phyloP scores from a whole-genome alignment of 2,888 invertebrate genomes.

The Abscondita cerata region DNA sequence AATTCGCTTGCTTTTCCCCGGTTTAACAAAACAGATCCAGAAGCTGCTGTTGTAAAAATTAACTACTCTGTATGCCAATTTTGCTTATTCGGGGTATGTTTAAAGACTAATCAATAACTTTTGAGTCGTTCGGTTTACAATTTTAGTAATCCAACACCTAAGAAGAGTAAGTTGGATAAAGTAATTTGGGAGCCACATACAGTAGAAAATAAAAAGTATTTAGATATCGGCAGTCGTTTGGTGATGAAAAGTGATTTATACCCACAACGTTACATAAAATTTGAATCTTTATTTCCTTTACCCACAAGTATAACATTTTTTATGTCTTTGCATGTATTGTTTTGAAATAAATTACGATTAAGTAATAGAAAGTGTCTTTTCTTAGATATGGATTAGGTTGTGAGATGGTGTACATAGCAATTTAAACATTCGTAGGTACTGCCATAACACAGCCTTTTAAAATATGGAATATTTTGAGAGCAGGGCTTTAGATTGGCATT shows the following conservation, averaged over 20 bases:
- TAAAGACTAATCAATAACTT: too few relatives aligned
- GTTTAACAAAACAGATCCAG: constrained; percentile 53
- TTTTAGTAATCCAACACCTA: constrained; percentile 60
- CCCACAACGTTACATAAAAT: constrained; percentile 1
- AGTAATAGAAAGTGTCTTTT: too few relatives aligned
- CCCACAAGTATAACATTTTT: background rate
- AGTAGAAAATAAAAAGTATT: constrained; percentile 1
- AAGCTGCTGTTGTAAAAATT: constrained; percentile 55
- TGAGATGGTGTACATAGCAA: too few relatives aligned
- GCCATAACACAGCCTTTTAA: too few relatives aligned
- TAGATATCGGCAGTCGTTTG: background rate
- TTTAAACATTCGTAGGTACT: too few relatives aligned
- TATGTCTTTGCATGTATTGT: too few relatives aligned
- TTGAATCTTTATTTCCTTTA: background rate
- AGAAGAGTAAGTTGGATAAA: constrained; percentile 10
- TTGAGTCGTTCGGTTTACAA: constrained; percentile 1
- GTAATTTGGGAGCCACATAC: background rate
- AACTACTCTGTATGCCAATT: constrained; percentile 58
- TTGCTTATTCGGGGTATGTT: constrained; percentile 54
- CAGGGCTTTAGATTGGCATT: too few relatives aligned
- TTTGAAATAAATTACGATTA: too few relatives aligned
- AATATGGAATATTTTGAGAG: too few relatives aligned
- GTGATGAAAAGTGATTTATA: background rate
- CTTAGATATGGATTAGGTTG: too few relatives aligned
- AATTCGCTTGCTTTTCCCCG: constrained; percentile 45